Evolutionary conservation across 2,888 invertebrate genomes (phyloP).

Genomic region (Polydrusus tereticollis): DNA sequence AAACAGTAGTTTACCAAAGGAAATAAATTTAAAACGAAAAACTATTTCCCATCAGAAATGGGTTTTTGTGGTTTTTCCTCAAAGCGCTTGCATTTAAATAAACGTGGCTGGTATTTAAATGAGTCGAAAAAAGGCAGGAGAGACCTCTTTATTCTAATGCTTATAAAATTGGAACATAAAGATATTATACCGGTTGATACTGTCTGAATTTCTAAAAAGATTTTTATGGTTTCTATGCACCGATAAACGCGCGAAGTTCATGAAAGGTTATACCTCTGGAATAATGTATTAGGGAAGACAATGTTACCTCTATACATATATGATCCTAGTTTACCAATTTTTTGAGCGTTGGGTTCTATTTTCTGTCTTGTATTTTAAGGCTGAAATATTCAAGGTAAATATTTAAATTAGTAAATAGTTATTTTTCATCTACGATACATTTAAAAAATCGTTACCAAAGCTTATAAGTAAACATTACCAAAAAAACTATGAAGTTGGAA

Average conservation of each 20-base stretch:
- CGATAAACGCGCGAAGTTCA: too few species aligned
- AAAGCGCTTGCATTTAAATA: background rate
- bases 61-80: background rate
- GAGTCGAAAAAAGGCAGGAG: background rate
- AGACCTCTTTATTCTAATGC: background rate
- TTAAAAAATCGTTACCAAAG: too few species aligned
- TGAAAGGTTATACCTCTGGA: background rate
- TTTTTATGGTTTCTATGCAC: background rate
- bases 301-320: too few species aligned
- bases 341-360: too few species aligned
- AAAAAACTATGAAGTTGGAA: too few species aligned
- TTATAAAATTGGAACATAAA: background rate
- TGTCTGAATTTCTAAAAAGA: background rate
- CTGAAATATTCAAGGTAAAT: too few species aligned
- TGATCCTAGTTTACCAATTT: too few species aligned
- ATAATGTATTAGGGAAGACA: background rate
- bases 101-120: background rate
- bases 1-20: background rate
- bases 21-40: background rate
- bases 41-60: background rate
- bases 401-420: too few species aligned
- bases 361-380: too few species aligned
- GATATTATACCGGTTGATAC: background rate
- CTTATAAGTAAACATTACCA: too few species aligned
- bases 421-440: too few species aligned